phyloP scores from a whole-genome alignment of 2,113 vertebrate species.

The Paraplagusia blochii region DNA sequence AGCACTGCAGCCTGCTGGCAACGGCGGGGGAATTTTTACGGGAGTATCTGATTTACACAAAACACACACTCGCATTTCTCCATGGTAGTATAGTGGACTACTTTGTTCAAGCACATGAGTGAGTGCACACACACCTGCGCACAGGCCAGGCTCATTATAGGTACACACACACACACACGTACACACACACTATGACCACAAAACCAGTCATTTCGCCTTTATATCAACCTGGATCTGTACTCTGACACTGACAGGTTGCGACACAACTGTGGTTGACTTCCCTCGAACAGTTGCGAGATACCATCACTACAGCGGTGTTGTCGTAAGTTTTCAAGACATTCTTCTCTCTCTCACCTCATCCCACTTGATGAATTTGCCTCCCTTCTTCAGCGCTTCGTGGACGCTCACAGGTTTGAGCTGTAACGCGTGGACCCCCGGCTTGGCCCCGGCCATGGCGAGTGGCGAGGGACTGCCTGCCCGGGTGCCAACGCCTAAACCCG shows the following conservation, averaged over 20 bases:
- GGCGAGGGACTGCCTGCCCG: slow-evolving; percentile 61
- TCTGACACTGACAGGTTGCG: background rate
- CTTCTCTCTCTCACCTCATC: slow-evolving; percentile 80
- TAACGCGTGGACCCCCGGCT: slow-evolving; percentile 87
- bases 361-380: slow-evolving; percentile 91
- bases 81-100: slow-evolving; percentile 12
- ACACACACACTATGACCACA: slow-evolving; percentile 40
- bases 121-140: slow-evolving; percentile 15
- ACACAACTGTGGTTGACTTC: background rate
- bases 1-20: slow-evolving; percentile 20
- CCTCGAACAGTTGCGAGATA: background rate
- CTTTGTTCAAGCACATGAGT: slow-evolving; percentile 4
- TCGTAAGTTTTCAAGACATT: slow-evolving; percentile 1
- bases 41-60: slow-evolving; percentile 14
- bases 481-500: slow-evolving; percentile 72
- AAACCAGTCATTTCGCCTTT: background rate
- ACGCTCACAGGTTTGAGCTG: slow-evolving; percentile 87
- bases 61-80: slow-evolving; percentile 3
- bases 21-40: slow-evolving; percentile 12
- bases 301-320: no score
- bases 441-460: slow-evolving; percentile 87
- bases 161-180: background rate
- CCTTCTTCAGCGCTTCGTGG: slow-evolving; percentile 78
- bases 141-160: background rate
- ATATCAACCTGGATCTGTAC: background rate